These are phyloP conservation scores for Mythimna pallens DNA, from an alignment of 2,888 invertebrate species.

Conservation along the genomic window DNA sequence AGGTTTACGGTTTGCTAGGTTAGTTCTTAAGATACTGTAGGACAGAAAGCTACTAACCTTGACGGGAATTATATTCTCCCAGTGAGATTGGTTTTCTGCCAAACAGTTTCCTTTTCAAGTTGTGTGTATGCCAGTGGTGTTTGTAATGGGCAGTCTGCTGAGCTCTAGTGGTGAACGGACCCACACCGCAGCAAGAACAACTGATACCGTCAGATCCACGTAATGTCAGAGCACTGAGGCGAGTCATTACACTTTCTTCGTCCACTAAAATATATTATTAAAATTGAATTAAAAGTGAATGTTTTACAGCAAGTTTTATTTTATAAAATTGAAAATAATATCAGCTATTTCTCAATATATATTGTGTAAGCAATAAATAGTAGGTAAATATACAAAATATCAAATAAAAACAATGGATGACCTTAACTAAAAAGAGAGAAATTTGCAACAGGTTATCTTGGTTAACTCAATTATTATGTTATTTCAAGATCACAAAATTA, in stretches of 20 bases:
- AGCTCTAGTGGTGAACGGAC: slow-evolving; percentile 90
- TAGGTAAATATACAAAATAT: background rate
- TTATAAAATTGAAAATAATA: background rate
- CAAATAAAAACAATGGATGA: background rate
- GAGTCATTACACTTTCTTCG: slow-evolving; percentile 85
- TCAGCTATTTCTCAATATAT: background rate
- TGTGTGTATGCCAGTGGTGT: slow-evolving; percentile 96
- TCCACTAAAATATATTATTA: slow-evolving; percentile 77
- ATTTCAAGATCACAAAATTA: background rate
- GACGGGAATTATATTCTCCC: slow-evolving; percentile 83
- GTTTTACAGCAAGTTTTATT: background rate
- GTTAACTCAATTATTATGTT: background rate
- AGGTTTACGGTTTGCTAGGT: background rate
- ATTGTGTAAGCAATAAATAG: background rate
- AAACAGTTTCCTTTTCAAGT: slow-evolving; percentile 93
- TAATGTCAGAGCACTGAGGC: slow-evolving; percentile 82
- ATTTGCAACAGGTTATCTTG: background rate
- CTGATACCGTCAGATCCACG: slow-evolving; percentile 80
- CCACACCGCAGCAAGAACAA: slow-evolving; percentile 87
- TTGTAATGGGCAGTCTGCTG: slow-evolving; percentile 95
- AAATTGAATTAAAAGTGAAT: background rate
- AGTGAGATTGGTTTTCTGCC: slow-evolving; percentile 85
- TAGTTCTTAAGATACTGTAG: background rate
- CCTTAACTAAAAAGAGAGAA: background rate
- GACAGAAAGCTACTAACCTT: slow-evolving; percentile 71